Evolutionary conservation across 2,888 invertebrate species (phyloP).

Genomic region (Hyposoter dolosus): DNA sequence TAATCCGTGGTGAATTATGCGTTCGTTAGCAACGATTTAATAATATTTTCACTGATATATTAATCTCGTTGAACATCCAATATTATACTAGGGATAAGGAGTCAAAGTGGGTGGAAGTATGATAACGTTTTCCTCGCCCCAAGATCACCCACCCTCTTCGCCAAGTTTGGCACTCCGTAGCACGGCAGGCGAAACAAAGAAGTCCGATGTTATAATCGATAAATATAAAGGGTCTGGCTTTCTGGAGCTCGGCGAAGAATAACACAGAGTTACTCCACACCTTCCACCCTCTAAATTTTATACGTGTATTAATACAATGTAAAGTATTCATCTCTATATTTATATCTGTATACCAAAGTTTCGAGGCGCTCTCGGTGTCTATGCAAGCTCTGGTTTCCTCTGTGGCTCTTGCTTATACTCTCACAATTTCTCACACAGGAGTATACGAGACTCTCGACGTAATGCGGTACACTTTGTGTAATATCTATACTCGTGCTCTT

Average conservation of each 20-base stretch:
- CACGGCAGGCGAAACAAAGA: slow-evolving; percentile 65
- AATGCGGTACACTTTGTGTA: slow-evolving; percentile 25
- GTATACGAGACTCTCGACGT: slow-evolving; percentile 3
- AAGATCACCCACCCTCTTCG: slow-evolving; percentile 19
- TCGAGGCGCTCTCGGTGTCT: slow-evolving; percentile 15
- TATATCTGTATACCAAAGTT: slow-evolving; percentile 9
- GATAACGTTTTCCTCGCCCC: slow-evolving; percentile 37
- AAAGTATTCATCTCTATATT: background rate
- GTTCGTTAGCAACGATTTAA: slow-evolving; percentile 1
- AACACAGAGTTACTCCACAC: slow-evolving; percentile 54
- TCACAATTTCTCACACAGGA: slow-evolving; percentile 33
- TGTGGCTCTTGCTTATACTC: slow-evolving; percentile 48
- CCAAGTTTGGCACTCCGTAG: slow-evolving; percentile 5
- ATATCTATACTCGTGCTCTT: slow-evolving; percentile 35
- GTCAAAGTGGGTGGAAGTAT: slow-evolving; percentile 29
- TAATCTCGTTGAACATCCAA: slow-evolving; percentile 20
- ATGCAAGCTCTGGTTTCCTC: slow-evolving; percentile 36
- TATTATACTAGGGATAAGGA: slow-evolving; percentile 13
- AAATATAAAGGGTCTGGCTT: slow-evolving; percentile 64
- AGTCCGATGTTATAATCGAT: slow-evolving; percentile 73
- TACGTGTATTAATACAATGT: slow-evolving; percentile 1
- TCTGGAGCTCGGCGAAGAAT: slow-evolving; percentile 69
- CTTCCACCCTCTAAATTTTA: background rate
- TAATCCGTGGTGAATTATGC: background rate
- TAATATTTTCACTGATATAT: background rate